These are phyloP conservation scores for Cochlearius cochlearius DNA, from an alignment of 2,113 vertebrate species.

Conservation along the genomic window DNA sequence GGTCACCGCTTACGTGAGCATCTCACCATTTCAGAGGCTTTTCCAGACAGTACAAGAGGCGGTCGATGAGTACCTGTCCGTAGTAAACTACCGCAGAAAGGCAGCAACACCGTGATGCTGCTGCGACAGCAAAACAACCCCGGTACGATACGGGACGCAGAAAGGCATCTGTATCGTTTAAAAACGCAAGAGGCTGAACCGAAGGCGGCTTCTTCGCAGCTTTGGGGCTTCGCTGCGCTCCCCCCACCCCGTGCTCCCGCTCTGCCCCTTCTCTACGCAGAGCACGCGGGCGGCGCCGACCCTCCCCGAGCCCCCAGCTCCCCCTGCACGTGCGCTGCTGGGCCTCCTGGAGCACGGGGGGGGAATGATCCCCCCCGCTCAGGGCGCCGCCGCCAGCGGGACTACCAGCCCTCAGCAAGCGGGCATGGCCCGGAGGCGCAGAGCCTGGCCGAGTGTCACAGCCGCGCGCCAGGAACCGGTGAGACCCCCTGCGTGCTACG, in stretches of 20 bases:
- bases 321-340: not conserved
- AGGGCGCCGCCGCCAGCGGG: not conserved
- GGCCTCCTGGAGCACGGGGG: no score
- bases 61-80: not conserved
- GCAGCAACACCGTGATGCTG: not conserved
- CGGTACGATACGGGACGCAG: fast-evolving
- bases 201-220: not conserved
- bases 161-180: not conserved
- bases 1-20: not conserved
- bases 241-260: not conserved
- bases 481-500: not conserved
- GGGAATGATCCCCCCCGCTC: not conserved
- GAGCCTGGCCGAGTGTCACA: not conserved
- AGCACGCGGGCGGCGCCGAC: fast-evolving
- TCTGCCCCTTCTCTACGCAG: not conserved
- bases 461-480: not conserved
- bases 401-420: not conserved
- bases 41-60: not conserved
- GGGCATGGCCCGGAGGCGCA: not conserved
- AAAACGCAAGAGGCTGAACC: not conserved
- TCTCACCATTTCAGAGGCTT: not conserved
- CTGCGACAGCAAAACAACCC: not conserved
- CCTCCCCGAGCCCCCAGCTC: not conserved
- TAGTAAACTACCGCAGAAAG: not conserved
- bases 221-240: not conserved